Conservation (phyloP, 2,888 invertebrate genomes). For the Pterostichus niger region DNA sequence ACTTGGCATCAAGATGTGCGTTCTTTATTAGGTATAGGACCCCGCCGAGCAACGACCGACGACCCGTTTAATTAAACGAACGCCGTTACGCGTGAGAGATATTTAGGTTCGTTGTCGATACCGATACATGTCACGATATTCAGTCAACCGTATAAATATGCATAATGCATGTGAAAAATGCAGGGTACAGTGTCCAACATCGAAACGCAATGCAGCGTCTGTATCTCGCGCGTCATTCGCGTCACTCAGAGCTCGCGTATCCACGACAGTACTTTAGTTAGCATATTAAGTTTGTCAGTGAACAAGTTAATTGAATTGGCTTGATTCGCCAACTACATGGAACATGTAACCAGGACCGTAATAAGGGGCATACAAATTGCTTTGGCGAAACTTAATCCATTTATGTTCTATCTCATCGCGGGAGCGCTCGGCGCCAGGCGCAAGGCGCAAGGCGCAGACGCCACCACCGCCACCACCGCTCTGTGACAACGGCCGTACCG, state of each 20-base stretch:
- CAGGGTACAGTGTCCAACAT: neutral
- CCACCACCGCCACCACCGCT: conserved; percentile 21
- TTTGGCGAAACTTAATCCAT: conserved; percentile 75
- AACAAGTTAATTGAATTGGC: conserved; percentile 75
- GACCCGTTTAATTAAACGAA: conserved; percentile 12
- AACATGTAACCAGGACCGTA: conserved; percentile 74
- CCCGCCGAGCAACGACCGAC: neutral
- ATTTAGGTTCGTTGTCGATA: too few species aligned
- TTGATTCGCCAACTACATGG: conserved; percentile 74
- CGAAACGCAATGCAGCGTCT: neutral
- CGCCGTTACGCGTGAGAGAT: neutral
- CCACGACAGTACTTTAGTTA: conserved; percentile 74
- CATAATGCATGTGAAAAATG: conserved; percentile 57
- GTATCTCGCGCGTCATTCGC: conserved; percentile 35
- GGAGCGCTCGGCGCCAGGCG: conserved; percentile 55
- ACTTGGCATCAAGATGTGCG: conserved; percentile 37
- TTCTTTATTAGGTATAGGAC: conserved; percentile 20
- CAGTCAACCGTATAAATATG: neutral
- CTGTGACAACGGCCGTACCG: conserved; percentile 52
- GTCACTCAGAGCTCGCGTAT: conserved; percentile 70
- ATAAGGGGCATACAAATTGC: conserved; percentile 75
- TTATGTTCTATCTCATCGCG: conserved; percentile 72
- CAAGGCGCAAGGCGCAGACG: conserved; percentile 15
- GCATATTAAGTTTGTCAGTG: conserved; percentile 75
- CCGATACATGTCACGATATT: too few species aligned